These are phyloP conservation scores for Sinocyclocheilus maitianheensis DNA, from an alignment of 2,113 vertebrate genomes.

Conservation along the genomic window DNA sequence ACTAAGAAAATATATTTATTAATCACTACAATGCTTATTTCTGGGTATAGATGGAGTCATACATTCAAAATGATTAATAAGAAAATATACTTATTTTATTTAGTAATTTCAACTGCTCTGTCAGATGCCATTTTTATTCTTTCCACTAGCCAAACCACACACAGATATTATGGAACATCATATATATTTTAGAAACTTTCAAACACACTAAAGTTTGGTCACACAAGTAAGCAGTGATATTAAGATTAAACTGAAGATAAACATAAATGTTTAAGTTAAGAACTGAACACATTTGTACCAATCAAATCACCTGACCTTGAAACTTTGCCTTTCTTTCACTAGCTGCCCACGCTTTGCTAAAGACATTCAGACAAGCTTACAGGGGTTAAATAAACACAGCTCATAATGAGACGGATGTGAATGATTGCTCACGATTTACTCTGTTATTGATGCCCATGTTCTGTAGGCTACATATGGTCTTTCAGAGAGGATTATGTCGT, in stretches of 20 bases:
- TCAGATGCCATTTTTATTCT: neutral
- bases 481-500: constrained; percentile 70
- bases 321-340: constrained; percentile 51
- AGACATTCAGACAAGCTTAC: constrained; percentile 39
- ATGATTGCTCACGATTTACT: constrained; percentile 72
- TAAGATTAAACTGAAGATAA: neutral
- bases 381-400: constrained; percentile 53
- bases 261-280: neutral
- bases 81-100: neutral
- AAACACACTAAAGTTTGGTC: neutral
- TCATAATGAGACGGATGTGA: constrained; percentile 71
- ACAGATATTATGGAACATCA: too few species aligned
- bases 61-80: neutral
- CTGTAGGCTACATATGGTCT: constrained; percentile 58
- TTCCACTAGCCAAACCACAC: neutral
- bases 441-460: constrained; percentile 72
- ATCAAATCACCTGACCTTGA: neutral
- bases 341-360: constrained; percentile 66
- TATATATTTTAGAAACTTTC: too few species aligned
- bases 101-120: neutral
- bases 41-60: neutral
- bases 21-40: neutral
- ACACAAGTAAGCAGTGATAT: neutral
- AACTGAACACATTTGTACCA: neutral
- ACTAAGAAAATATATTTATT: neutral